A percentile compares a stretch with the other conserved stretches of the same genome.
phyloP scores from a whole-genome alignment of 2,888 invertebrate species.

The Protophormia terraenovae region DNA sequence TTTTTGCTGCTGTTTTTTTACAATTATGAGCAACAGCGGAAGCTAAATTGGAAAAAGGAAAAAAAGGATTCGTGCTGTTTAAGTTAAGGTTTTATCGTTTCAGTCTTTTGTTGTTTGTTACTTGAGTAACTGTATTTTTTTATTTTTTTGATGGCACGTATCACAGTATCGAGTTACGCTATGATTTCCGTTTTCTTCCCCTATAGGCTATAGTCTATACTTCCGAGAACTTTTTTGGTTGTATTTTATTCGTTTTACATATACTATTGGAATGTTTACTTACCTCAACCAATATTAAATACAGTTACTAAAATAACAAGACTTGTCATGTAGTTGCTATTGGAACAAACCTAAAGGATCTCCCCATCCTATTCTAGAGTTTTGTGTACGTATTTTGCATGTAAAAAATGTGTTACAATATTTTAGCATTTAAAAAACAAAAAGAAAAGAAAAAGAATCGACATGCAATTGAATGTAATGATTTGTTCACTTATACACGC shows the following conservation, averaged over 20 bases:
- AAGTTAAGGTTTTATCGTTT: constrained; percentile 35
- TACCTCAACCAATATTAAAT: constrained; percentile 47
- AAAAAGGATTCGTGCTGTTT: constrained; percentile 62
- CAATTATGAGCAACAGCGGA: constrained; percentile 64
- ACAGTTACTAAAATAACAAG: constrained; percentile 32
- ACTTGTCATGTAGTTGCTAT: constrained; percentile 50
- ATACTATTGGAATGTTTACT: constrained; percentile 47
- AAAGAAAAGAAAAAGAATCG: constrained; percentile 19
- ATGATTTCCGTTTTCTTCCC: constrained; percentile 75
- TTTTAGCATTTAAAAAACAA: constrained; percentile 30
- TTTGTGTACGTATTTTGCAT: constrained; percentile 64
- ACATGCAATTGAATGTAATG: constrained; percentile 64
- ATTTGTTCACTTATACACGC: constrained; percentile 62
- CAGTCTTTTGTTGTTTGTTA: constrained; percentile 36
- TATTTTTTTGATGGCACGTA: constrained; percentile 76
- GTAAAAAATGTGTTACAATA: constrained; percentile 68
- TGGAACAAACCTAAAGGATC: background rate
- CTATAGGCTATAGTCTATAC: constrained; percentile 63
- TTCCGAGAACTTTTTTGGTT: constrained; percentile 54
- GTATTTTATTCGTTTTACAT: constrained; percentile 31
- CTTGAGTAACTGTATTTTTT: constrained; percentile 43
- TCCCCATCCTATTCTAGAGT: background rate
- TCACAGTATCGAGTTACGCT: constrained; percentile 80
- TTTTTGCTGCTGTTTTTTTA: constrained; percentile 11
- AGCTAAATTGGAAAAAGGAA: constrained; percentile 41